These are phyloP conservation scores for Diarsia dahlii DNA, from an alignment of 2,888 invertebrate species.

Conservation along the genomic window DNA sequence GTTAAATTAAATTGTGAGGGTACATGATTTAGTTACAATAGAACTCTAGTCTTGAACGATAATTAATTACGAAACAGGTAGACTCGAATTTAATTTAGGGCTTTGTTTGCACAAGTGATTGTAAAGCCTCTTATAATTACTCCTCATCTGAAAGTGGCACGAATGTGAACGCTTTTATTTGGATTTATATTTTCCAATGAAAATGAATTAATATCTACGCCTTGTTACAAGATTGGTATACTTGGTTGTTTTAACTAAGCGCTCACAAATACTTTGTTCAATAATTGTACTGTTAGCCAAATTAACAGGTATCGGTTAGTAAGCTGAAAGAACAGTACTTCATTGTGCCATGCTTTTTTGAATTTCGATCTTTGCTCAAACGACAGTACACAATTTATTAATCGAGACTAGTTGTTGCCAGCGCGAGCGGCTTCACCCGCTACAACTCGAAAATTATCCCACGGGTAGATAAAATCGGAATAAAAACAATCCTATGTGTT, in stretches of 20 bases:
- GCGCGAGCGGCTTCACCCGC: no score
- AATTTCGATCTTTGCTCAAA: not conserved
- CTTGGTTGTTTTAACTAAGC: no score
- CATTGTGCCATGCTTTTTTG: not conserved
- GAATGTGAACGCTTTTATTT: slow-evolving; percentile 7
- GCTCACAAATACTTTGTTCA: no score
- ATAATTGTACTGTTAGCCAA: not conserved
- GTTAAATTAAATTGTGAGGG: slow-evolving; percentile 19
- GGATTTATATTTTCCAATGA: slow-evolving; percentile 2
- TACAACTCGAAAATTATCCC: no score
- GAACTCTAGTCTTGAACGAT: slow-evolving; percentile 2
- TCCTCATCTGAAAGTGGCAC: slow-evolving; percentile 8
- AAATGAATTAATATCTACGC: not conserved
- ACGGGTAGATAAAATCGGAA: no score
- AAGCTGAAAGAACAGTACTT: not conserved
- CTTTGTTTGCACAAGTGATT: slow-evolving; percentile 33
- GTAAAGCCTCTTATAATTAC: slow-evolving; percentile 26
- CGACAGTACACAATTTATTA: not conserved
- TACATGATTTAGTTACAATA: slow-evolving; percentile 28
- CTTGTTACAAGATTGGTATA: not conserved
- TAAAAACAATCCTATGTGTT: no score
- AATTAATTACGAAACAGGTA: slow-evolving; percentile 29
- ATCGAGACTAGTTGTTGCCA: no score
- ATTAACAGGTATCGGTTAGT: not conserved
- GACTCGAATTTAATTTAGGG: slow-evolving; percentile 11